Base-by-base conservation (phyloP, 2,113 vertebrate genomes). In the Pavo muticus region DNA sequence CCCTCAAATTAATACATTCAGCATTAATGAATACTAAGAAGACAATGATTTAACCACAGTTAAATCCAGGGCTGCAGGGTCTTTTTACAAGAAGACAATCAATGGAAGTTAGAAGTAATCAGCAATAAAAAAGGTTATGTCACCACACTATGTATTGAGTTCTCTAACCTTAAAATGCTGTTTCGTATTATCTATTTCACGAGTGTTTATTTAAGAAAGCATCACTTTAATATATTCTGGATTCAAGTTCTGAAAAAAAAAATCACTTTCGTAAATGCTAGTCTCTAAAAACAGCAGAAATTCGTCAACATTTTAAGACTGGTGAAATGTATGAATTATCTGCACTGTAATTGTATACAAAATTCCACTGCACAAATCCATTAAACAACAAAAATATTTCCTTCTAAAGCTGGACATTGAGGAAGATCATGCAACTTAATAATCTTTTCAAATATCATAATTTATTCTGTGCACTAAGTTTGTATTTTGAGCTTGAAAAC, bases 401-500 rank as follows among this genome's bases (percentile, higher is more conserved):
- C 1, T 74, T 90, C 90, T 91, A 71, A 71, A 77, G 9, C 8
- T 80, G 9, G 59, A 2, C 4, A 25, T 25, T 88, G 14, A 68
- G 60, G 77, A 82, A 61, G 14, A 77, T 5, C 19, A 15, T 75
- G 13, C 23, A 64, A 75, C 3, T 52, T 70, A 61, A 56, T 67
- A 79, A 78, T 74, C 16, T 70, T 14, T 88, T 87, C 54, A 94
- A 75, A 39, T 48, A 83, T 32, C 11, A 44, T 45, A 25, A 84
- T 61, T 93, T 91, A 75, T 4, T 83, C n/a, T 85, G 42, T 32
- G 2, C 14, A 65, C 2, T 48, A 9, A 59, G 7, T 67, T 87
- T 81, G 27, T 42, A 75, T 85, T 91, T 88, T 94, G 37, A 91
- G 69, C 35, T 64, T 50, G 80, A 56, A 82, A 94, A 70, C 48